Evolutionary conservation across 2,888 invertebrate genomes (phyloP), one percentile per base, ranked within the genome.

Genomic region (Leucophenga maculata): DNA sequence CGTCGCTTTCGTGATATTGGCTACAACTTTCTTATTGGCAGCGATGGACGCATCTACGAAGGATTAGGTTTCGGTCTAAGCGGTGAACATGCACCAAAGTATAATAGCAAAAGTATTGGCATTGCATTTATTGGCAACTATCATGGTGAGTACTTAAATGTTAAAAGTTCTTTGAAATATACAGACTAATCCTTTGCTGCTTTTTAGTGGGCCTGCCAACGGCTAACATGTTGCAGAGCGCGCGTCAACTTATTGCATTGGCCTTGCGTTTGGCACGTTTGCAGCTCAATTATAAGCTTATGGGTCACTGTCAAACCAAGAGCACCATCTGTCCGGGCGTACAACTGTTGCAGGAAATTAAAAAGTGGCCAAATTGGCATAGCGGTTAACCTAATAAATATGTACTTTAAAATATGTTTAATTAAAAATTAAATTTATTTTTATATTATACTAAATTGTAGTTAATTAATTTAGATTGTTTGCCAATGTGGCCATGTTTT

Each of bases 21-120:
- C 1, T 91, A 86, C 80, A 94, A 92, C 82, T 95, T 94, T 84
- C 91, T 92, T 48, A 90, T 94, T n/a, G 94, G 94, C 11, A 92
- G 93, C 4, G 94, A 94, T 77, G 93, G 93, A 0, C 89, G 90
- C 0, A 92, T 91, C 0, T 94, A 94, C 86, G 92, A 92, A 78
- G 94, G 93, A 0, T 90, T 94, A 3, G 94, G 94, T 0, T 95
- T 94, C 92, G 89, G 90, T 8, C 82, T 88, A 6, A 89, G 91
- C 1, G 94, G 94, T 0, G 93, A 94, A 0, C 95, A 95, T 85
- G 92, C 94, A 0, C 91, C 91, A 0, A 87, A 85, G 69, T 93
- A 93, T 87, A 94, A 93, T 85, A 89, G 89, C 70, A 89, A 90
- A 75, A 93, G 93, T 85, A 90, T 94, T 65, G 94, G 94, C 22